Evolutionary conservation across 2,113 vertebrate species (phyloP).

Genomic region (Puffinus mauretanicus): DNA sequence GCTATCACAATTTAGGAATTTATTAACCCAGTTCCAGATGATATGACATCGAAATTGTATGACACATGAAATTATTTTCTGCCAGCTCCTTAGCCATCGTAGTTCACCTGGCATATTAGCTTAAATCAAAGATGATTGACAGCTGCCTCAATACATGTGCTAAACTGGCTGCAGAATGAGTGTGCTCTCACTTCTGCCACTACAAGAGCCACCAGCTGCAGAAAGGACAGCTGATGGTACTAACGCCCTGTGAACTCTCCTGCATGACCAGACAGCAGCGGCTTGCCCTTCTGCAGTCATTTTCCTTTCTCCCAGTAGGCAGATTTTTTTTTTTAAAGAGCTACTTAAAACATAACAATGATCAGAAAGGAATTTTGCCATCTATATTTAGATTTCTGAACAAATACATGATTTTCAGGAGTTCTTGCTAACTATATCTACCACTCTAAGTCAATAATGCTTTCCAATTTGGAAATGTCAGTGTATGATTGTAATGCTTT

Average conservation of each 20-base stretch:
- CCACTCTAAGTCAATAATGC: not conserved
- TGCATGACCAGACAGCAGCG: not conserved
- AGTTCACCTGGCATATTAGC: not conserved
- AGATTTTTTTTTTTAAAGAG: not conserved
- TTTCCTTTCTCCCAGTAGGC: not conserved
- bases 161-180: not conserved
- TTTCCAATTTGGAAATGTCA: not conserved
- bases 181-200: not conserved
- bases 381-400: not conserved
- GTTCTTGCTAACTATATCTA: not conserved
- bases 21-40: not conserved
- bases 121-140: not conserved
- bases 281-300: not conserved
- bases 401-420: not conserved
- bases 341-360: not conserved
- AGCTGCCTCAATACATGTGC: not conserved
- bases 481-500: not conserved
- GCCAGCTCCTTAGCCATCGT: not conserved
- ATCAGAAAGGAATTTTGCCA: not conserved
- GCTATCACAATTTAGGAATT: not conserved
- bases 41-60: not conserved
- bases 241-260: not conserved
- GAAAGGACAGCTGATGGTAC: not conserved
- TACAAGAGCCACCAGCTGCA: not conserved
- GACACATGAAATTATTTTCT: not conserved